Evolutionary conservation across 92 coral and sea anemone genomes (phyloP), one percentile per base, ranked within the genome.

Genomic region (Epizoanthus rinbou): DNA sequence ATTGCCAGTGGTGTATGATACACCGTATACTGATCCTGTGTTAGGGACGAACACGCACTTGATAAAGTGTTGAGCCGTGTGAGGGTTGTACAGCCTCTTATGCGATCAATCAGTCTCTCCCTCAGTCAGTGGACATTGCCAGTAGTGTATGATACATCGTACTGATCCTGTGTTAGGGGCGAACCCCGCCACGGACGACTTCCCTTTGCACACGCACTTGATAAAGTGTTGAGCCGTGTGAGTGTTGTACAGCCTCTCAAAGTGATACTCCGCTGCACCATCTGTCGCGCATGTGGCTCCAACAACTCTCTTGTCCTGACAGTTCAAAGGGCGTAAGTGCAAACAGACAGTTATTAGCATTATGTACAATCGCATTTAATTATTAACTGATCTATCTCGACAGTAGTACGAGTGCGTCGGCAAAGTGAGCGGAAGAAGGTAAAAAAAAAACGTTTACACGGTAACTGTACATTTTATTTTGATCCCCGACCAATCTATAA

Each of bases 281-380:
- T 70, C 13, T 37, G 75, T n/a, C 14, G 75, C 15, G 16, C 75
- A 41, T 57, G 57, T 70, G 56, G 57, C 75, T 16, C 75, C 75
- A 7, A 70, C 17, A 4, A 70, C 54, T 39, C n/a, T 8, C 52
- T 41, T 41, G 5, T 70, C 57, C 28, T 41, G 31, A 28, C 31
- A 28, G 31, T 0, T 28, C 31, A 28, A 28, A 28, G 31, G 0
- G 31, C 31, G 31, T 2, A n/a, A n/a, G n/a, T n/a, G n/a, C n/a
- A n/a, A n/a, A 28, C 31, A 28, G 31, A 28, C 31, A 28, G 31
- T 28, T 28, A 28, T 0, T 2, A 28, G 31, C 31, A 28, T 28
- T 28, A 28, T 28, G 31, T 28, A 28, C 31, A 28, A 28, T 28
- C 31, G 31, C 0, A 28, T 28, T 28, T 28, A 28, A 28, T 28